Evolutionary conservation across 2,888 invertebrate species (phyloP).

Genomic region (Cerastoderma edule): DNA sequence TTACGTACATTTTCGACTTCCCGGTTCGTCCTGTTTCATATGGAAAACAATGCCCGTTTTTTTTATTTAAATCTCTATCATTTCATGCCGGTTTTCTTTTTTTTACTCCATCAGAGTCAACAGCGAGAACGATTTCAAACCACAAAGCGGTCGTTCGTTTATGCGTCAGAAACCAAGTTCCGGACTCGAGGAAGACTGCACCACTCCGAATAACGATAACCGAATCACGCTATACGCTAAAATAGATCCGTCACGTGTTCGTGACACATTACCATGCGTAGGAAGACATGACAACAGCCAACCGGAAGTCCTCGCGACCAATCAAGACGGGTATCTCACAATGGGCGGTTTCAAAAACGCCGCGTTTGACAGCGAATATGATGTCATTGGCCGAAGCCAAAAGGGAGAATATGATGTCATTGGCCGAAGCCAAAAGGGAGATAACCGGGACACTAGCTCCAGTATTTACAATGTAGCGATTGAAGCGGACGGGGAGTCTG

Average conservation of each 20-base stretch:
- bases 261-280: background rate
- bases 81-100: too few species aligned
- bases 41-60: too few species aligned
- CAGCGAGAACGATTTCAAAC: background rate
- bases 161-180: background rate
- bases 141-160: conserved; percentile 6
- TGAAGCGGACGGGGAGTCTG: conserved; percentile 2
- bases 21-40: too few species aligned
- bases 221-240: conserved; percentile 2
- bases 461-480: conserved; percentile 4
- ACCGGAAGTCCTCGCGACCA: background rate
- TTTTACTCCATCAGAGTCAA: too few species aligned
- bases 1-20: too few species aligned
- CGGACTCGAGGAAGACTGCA: background rate
- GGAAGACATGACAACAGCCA: background rate
- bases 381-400: conserved; percentile 16
- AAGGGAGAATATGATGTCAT: background rate
- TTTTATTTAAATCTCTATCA: too few species aligned
- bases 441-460: background rate
- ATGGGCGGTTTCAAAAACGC: conserved; percentile 7
- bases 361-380: background rate
- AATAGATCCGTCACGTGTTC: conserved; percentile 2
- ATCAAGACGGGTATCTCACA: background rate
- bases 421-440: background rate
- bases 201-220: background rate